phyloP scores from a whole-genome alignment of 2,888 invertebrate genomes.

The Ornithoptera alexandrae region DNA sequence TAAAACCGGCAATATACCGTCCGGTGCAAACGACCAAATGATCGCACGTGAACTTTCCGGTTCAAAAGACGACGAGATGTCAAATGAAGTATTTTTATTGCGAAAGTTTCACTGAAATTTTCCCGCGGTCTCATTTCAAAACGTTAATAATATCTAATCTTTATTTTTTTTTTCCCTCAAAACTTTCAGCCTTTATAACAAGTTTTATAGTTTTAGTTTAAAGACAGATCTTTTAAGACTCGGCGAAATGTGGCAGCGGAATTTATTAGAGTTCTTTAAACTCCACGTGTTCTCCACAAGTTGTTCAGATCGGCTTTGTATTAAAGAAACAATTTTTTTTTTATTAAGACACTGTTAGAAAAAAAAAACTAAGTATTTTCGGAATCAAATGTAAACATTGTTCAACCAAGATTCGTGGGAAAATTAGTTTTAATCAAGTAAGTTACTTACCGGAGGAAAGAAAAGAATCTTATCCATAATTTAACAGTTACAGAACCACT shows the following conservation, averaged over 20 bases:
- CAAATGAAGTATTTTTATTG: slow-evolving; percentile 25
- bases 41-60: slow-evolving; percentile 46
- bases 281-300: not conserved
- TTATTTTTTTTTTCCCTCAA: not conserved
- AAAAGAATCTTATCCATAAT: not conserved
- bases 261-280: not conserved
- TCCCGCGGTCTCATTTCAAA: slow-evolving; percentile 5
- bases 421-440: not conserved
- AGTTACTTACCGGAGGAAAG: not conserved
- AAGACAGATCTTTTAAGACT: not conserved
- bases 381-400: too few species aligned
- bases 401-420: not conserved
- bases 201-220: slow-evolving; percentile 1
- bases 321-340: not conserved
- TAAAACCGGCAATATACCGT: slow-evolving; percentile 59
- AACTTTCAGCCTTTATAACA: not conserved
- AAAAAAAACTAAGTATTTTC: too few species aligned
- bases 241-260: not conserved
- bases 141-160: slow-evolving; percentile 11
- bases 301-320: not conserved
- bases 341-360: not conserved
- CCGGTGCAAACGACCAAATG: slow-evolving; percentile 50
- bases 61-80: slow-evolving; percentile 23
- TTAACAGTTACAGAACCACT: slow-evolving; percentile 3
- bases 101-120: slow-evolving; percentile 17